phyloP scores from a whole-genome alignment of 1,140 invertebrate genomes.

The Drosophila mojavensis region DNA sequence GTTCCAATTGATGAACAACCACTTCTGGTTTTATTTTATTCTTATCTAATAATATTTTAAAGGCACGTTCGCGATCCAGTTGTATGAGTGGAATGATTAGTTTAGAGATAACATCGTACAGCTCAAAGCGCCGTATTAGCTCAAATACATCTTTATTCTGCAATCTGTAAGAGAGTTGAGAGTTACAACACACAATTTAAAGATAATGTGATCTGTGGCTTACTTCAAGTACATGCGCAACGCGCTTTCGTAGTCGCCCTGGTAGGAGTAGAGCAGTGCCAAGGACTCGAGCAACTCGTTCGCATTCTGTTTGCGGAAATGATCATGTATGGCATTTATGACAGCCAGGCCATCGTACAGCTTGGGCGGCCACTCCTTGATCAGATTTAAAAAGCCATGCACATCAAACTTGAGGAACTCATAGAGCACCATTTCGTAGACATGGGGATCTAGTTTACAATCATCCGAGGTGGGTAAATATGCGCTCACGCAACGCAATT shows the following conservation, averaged over 20 bases:
- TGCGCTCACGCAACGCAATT: conserved; percentile 92
- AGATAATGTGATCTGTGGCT: conserved; percentile 58
- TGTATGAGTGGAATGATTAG: conserved; percentile 96
- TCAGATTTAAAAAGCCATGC: conserved; percentile 91
- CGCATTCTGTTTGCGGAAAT: conserved; percentile 89
- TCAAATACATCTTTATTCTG: conserved; percentile 94
- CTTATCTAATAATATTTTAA: conserved; percentile 93
- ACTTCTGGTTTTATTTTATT: conserved; percentile 91
- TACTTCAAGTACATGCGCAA: conserved; percentile 95
- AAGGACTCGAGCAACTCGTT: conserved; percentile 93
- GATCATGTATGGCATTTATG: conserved; percentile 93
- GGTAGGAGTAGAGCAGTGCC: conserved; percentile 95
- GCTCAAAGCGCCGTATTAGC: conserved; percentile 92
- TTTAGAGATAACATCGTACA: conserved; percentile 93
- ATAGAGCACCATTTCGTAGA: conserved; percentile 98
- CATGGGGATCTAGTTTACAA: conserved; percentile 90
- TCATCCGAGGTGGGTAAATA: conserved; percentile 91
- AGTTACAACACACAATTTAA: background rate
- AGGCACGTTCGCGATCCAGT: conserved; percentile 93
- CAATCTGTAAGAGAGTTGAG: conserved; percentile 85
- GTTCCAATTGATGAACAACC: conserved; percentile 92
- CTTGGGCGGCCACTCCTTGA: conserved; percentile 93
- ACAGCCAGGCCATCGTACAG: conserved; percentile 95
- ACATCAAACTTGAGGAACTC: conserved; percentile 96
- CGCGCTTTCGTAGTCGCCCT: conserved; percentile 96